These are phyloP conservation scores for Ommatoiulus sabulosus DNA, from an alignment of 2,888 invertebrate genomes.

Conservation along the genomic window DNA sequence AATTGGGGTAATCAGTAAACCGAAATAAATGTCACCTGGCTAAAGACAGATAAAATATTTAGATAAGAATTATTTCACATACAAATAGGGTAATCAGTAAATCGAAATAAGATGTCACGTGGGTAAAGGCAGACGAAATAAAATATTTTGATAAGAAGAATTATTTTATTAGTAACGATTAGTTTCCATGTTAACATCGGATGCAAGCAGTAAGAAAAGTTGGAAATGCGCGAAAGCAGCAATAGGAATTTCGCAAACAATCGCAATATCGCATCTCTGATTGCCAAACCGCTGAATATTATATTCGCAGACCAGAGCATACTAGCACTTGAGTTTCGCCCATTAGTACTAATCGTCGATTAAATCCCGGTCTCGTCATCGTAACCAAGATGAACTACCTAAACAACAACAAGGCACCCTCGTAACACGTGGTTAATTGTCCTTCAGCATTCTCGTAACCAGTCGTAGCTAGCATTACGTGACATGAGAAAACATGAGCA, in stretches of 20 bases:
- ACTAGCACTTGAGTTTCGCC: background rate
- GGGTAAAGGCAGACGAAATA: too few relatives aligned
- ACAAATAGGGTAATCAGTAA: too few relatives aligned
- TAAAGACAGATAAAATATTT: too few relatives aligned
- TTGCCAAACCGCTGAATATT: conserved; percentile 42
- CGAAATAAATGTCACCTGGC: too few relatives aligned
- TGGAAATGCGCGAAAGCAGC: background rate
- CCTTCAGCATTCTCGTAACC: too few relatives aligned
- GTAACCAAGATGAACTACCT: background rate
- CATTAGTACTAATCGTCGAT: background rate
- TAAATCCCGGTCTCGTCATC: background rate
- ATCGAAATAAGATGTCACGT: too few relatives aligned
- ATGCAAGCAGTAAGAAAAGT: conserved; percentile 29
- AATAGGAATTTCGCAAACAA: background rate
- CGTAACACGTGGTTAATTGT: background rate
- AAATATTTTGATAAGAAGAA: conserved; percentile 47
- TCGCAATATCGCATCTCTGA: conserved; percentile 48
- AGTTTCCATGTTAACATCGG: background rate
- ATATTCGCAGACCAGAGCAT: background rate
- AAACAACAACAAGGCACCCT: conserved; percentile 6
- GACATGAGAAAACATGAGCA: too few relatives aligned
- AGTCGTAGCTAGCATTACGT: too few relatives aligned
- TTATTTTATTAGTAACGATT: conserved; percentile 26
- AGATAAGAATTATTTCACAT: too few relatives aligned
- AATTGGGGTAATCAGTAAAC: too few relatives aligned